A percentile compares a stretch with the other conserved stretches of the same genome.
Conservation (phyloP, 1,140 invertebrate genomes). For the Ceratina australensis region DNA sequence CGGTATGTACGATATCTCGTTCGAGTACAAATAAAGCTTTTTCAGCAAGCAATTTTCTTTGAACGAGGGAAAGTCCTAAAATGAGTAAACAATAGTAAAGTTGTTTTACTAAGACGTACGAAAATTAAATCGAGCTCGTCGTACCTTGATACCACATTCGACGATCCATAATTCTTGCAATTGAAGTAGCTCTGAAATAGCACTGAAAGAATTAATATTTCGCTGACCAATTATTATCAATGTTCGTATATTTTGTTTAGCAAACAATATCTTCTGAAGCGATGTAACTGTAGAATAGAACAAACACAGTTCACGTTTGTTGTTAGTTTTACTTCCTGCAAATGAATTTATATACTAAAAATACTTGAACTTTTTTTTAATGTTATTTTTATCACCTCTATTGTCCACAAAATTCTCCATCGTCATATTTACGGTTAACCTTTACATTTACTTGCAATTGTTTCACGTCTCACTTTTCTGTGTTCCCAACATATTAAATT, state of each 20-base stretch:
- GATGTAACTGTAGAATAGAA: slow-evolving; percentile 32
- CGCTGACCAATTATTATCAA: slow-evolving; percentile 58
- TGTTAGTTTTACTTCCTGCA: slow-evolving; percentile 12
- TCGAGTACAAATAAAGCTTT: slow-evolving; percentile 59
- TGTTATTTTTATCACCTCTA: slow-evolving; percentile 7
- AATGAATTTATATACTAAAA: slow-evolving; percentile 8
- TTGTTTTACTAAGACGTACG: not conserved
- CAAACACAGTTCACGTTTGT: slow-evolving; percentile 41
- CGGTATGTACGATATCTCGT: slow-evolving; percentile 51
- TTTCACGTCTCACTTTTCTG: slow-evolving; percentile 5
- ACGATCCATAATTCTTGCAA: slow-evolving; percentile 62
- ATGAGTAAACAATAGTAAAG: not conserved
- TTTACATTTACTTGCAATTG: slow-evolving; percentile 28
- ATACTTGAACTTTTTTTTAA: not conserved
- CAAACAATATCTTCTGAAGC: slow-evolving; percentile 20
- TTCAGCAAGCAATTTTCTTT: slow-evolving; percentile 37
- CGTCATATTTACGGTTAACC: slow-evolving; percentile 9
- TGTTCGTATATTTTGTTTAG: slow-evolving; percentile 45
- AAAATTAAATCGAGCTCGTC: not conserved
- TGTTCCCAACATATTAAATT: not conserved
- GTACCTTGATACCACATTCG: slow-evolving; percentile 58
- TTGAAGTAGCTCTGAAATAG: slow-evolving; percentile 45
- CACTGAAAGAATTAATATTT: slow-evolving; percentile 34
- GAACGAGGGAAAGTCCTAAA: slow-evolving; percentile 46
- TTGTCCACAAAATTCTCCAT: slow-evolving; percentile 23